phyloP scores from a whole-genome alignment of 2,888 invertebrate species.

The Congeria kusceri region DNA sequence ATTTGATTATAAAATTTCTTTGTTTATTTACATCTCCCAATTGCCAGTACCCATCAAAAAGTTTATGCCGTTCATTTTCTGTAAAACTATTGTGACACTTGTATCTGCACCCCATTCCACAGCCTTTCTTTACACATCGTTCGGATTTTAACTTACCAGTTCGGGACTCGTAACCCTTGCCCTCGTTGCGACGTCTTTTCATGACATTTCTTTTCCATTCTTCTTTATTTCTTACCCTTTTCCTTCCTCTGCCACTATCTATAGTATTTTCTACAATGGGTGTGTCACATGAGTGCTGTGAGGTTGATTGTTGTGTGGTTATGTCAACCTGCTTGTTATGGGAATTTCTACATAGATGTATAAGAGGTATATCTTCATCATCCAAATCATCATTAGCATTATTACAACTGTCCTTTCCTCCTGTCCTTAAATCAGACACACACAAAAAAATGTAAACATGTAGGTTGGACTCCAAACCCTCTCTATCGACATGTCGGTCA shows the following conservation, averaged over 20 bases:
- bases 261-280: background rate
- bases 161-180: too few relatives aligned
- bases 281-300: too few relatives aligned
- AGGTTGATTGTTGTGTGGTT: too few relatives aligned
- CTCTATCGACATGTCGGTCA: background rate
- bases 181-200: too few relatives aligned
- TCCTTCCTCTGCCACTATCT: background rate
- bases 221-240: too few relatives aligned
- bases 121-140: constrained; percentile 13
- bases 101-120: constrained; percentile 27
- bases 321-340: background rate
- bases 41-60: constrained; percentile 20
- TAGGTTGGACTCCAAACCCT: too few relatives aligned
- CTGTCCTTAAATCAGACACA: too few relatives aligned
- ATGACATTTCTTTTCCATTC: too few relatives aligned
- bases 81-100: constrained; percentile 19
- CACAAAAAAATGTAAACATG: too few relatives aligned
- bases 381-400: constrained; percentile 13
- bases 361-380: constrained; percentile 20
- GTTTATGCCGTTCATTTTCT: constrained; percentile 5
- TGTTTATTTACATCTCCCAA: constrained; percentile 9
- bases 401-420: background rate
- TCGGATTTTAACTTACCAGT: too few relatives aligned
- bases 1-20: constrained; percentile 13
- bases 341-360: background rate